Evolutionary conservation across 2,888 invertebrate genomes (phyloP).

Genomic region (Cancer borealis): DNA sequence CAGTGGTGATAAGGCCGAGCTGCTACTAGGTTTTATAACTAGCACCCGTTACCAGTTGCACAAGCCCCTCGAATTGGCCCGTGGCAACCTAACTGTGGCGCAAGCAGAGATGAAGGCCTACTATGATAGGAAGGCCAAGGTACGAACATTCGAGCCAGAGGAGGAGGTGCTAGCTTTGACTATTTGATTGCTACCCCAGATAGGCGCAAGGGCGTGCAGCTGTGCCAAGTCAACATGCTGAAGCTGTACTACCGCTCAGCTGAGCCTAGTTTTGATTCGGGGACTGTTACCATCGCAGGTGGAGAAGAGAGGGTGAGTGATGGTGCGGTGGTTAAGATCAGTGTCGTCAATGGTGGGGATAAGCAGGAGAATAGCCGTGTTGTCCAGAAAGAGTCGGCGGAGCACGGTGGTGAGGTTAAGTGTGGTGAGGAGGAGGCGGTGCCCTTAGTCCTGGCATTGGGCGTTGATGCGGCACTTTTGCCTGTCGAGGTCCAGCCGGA

Average conservation of each 20-base stretch:
- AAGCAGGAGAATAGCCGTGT: no score
- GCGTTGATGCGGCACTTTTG: no score
- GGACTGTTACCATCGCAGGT: no score
- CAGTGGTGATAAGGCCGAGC: not conserved
- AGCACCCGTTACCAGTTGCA: not conserved
- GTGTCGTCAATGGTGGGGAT: no score
- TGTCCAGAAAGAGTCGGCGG: no score
- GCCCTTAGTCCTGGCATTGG: no score
- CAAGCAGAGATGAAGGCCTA: not conserved
- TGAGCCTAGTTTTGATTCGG: no score
- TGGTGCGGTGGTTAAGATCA: not conserved
- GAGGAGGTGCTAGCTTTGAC: conserved; percentile 18
- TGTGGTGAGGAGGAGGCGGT: no score
- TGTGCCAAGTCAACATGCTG: not conserved
- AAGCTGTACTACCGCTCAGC: conserved; percentile 40
- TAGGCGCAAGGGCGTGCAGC: not conserved
- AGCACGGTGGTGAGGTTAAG: no score
- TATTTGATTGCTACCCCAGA: conserved; percentile 9
- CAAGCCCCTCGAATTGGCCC: not conserved
- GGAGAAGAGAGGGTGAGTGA: not conserved
- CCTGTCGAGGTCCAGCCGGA: no score
- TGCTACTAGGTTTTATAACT: not conserved
- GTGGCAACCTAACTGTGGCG: not conserved
- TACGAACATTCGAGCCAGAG: not conserved
- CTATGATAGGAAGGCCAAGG: conserved; percentile 10